Base-by-base conservation (phyloP, 2,797 vertebrate species). In the Gephyroberyx darwinii region DNA sequence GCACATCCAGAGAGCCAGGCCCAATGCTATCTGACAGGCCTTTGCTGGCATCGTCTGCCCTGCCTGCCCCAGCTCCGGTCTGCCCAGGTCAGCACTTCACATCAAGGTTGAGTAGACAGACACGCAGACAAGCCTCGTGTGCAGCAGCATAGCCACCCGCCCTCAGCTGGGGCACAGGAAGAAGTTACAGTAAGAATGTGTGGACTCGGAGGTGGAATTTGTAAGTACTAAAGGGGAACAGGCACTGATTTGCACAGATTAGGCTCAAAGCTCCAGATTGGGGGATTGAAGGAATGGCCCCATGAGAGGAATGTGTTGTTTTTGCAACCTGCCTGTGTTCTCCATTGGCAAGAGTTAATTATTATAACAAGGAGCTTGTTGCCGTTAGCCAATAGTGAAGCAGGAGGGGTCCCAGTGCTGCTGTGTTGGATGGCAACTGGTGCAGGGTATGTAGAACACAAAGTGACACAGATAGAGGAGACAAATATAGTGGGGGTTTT, bases 31-130 rank as follows among this genome's bases (percentile, higher is more conserved):
- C 78, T 82, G 90, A 93, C 87, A 86, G 79, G 77, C 76, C 76
- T 72, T 74, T 83, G 74, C 85, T 89, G 82, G 83, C 83, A 80
- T 68, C 57, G 65, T 74, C 61, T n/a, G 14, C 70, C 37, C 53
- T 81, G 77, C 60, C 56, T 6, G 41, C 74, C 68, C 58, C 74
- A 75, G 74, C 77, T 65, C 66, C 0, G 58, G 74, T 69, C 82
- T 88, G 86, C 79, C 75, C 78, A 78, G 86, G 89, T 92, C 92
- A 93, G 89, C 90, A 88, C 58, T 92, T 91, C 85, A 85, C 69
- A 80, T 81, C 88, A 88, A 74, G 85, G 84, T 88, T 79, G 75
- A 85, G 81, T 84, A 85, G 71, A 81, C 91, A 81, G 80, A 83
- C 83, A 80, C 75, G 71, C 78, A 84, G 79, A 76, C 72, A 63